Evolutionary conservation across 92 coral and sea anemone genomes (phyloP).

Genomic region (Bergia puertoricense): DNA sequence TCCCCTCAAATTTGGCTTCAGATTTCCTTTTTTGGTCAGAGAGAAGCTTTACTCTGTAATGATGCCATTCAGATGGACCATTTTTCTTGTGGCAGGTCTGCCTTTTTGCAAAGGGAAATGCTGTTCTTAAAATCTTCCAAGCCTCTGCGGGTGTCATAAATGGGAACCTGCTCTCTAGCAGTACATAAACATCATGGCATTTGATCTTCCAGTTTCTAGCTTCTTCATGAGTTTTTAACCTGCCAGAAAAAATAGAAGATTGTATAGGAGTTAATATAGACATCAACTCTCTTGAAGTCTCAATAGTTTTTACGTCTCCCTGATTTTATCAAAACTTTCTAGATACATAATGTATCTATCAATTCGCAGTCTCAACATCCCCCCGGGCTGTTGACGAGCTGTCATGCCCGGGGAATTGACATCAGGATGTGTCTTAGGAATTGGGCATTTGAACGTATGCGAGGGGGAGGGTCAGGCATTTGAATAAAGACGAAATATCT

Average conservation of each 20-base stretch:
- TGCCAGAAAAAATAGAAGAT: conserved; percentile 19
- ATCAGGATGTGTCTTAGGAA: conserved; percentile 24
- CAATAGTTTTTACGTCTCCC: conserved; percentile 19
- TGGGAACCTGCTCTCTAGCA: conserved; percentile 21
- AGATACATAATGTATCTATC: conserved; percentile 13
- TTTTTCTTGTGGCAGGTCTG: conserved; percentile 6
- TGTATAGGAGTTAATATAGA: conserved; percentile 19
- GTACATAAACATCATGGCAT: conserved; percentile 41
- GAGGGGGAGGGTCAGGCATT: conserved; percentile 17
- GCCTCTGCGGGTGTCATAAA: conserved; percentile 36
- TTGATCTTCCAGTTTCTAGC: conserved; percentile 43
- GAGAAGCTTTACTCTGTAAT: conserved; percentile 46
- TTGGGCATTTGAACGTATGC: not conserved
- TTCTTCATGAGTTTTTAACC: conserved; percentile 51
- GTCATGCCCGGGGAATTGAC: conserved; percentile 17
- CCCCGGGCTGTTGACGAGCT: conserved; percentile 11
- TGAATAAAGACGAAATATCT: conserved; percentile 15
- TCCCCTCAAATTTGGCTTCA: not conserved
- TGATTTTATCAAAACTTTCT: conserved; percentile 11
- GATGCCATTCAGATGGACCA: conserved; percentile 42
- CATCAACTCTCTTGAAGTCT: conserved; percentile 25
- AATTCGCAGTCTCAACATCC: conserved; percentile 17
- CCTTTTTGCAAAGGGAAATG: too few species aligned
- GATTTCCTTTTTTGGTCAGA: conserved; percentile 9
- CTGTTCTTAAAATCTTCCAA: conserved; percentile 1